Conservation (phyloP, 2,888 invertebrate genomes). For the Pilophorus perplexus region DNA sequence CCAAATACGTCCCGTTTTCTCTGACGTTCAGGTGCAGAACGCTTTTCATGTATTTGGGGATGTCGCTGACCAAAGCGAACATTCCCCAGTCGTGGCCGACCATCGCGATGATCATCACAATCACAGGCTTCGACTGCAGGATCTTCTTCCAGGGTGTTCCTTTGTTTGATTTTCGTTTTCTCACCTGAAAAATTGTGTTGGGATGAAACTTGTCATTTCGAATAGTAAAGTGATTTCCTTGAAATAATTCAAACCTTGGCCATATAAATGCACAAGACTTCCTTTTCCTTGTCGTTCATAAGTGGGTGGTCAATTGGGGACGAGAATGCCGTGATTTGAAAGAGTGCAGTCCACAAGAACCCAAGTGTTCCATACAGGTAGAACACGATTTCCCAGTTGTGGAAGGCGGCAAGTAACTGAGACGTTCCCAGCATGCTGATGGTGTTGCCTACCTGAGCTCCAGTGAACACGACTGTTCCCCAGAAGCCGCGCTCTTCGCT, state of each 20-base stretch:
- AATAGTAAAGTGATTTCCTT: no score
- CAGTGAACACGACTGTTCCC: slow-evolving; percentile 57
- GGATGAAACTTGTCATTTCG: no score
- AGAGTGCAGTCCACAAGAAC: slow-evolving; percentile 27
- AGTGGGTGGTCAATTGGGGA: slow-evolving; percentile 34
- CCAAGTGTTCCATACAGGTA: slow-evolving; percentile 31
- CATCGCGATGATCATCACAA: slow-evolving; percentile 52
- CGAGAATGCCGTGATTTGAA: slow-evolving; percentile 21
- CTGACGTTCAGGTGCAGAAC: slow-evolving; percentile 64
- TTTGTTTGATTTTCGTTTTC: slow-evolving; percentile 27
- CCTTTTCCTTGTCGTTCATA: slow-evolving; percentile 28
- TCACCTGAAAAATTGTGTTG: no score
- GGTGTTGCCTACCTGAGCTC: slow-evolving; percentile 41
- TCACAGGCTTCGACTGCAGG: slow-evolving; percentile 54
- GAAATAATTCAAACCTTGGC: no score
- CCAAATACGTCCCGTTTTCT: slow-evolving; percentile 40
- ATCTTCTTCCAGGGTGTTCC: slow-evolving; percentile 70
- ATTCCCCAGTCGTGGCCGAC: slow-evolving; percentile 66
- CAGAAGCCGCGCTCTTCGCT: slow-evolving; percentile 59
- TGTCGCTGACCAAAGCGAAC: slow-evolving; percentile 67
- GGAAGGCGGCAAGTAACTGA: slow-evolving; percentile 25
- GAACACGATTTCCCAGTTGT: slow-evolving; percentile 36
- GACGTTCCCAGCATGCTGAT: slow-evolving; percentile 31
- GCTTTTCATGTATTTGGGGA: slow-evolving; percentile 67
- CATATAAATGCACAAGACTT: slow-evolving; percentile 35